These are phyloP conservation scores for Smutsia temminckii DNA, from an alignment of 2,797 vertebrate genomes.

Conservation along the genomic window DNA sequence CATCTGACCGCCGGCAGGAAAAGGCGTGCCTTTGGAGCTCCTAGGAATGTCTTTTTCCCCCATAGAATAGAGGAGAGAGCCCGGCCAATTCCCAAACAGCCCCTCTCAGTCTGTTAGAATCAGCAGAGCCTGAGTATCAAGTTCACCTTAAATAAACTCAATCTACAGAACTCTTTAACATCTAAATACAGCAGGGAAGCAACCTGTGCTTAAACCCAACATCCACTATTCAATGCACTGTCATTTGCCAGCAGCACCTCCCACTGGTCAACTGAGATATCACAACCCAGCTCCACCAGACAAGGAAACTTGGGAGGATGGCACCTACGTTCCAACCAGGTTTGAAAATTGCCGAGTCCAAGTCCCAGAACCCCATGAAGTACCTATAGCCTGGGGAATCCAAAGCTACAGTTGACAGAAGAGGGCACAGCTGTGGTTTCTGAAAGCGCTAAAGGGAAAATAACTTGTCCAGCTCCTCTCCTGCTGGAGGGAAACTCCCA, in stretches of 20 bases:
- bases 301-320: no score
- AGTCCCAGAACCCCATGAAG: accelerated
- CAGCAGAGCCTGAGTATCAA: accelerated
- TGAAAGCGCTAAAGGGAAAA: accelerated
- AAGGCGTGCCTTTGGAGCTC: not conserved
- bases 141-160: not conserved
- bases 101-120: not conserved
- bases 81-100: accelerated
- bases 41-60: not conserved
- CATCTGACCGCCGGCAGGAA: not conserved
- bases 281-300: not conserved
- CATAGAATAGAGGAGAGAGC: accelerated
- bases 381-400: accelerated
- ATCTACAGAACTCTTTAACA: no score
- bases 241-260: not conserved
- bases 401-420: accelerated
- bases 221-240: not conserved
- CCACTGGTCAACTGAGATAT: not conserved
- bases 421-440: not conserved
- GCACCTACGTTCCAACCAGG: accelerated
- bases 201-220: not conserved
- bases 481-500: not conserved
- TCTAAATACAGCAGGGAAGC: not conserved
- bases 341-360: not conserved
- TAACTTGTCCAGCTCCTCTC: not conserved